Percentiles rank a stretch among this genome's conserved stretches.
These are phyloP conservation scores for Pentalonia nigronervosa DNA, from an alignment of 1,140 invertebrate genomes.

Conservation along the genomic window DNA sequence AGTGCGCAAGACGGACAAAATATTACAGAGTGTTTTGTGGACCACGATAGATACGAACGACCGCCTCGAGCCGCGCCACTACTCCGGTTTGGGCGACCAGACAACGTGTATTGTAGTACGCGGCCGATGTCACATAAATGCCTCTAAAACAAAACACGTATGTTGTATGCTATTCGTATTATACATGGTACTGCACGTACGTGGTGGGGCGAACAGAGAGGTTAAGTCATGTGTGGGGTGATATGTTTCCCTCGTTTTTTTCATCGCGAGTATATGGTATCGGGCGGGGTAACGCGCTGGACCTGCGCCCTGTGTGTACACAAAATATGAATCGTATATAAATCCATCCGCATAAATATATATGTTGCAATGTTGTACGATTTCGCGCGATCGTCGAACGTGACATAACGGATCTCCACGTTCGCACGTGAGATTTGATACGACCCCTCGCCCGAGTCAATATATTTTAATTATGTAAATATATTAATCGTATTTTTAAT, in stretches of 20 bases:
- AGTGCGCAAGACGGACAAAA: neutral
- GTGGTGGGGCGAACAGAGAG: neutral
- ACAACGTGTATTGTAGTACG: neutral
- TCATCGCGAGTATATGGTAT: neutral
- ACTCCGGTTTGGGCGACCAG: neutral
- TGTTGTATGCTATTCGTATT: neutral
- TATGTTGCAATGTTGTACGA: neutral
- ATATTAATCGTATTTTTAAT: conserved; percentile 10
- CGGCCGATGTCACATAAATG: neutral
- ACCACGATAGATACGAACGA: neutral
- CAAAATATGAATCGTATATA: neutral
- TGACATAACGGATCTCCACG: neutral
- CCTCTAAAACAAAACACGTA: neutral
- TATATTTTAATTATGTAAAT: neutral
- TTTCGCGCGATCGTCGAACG: neutral
- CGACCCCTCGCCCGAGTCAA: neutral
- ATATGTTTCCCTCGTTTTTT: neutral
- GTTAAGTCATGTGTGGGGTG: neutral
- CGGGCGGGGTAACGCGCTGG: neutral
- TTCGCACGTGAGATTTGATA: neutral
- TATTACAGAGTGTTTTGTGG: neutral
- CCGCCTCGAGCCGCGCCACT: neutral
- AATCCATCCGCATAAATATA: neutral
- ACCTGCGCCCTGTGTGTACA: neutral
- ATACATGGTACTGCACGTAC: neutral